Base-by-base conservation (phyloP, 2,888 invertebrate genomes). In the Mystacides longicornis region DNA sequence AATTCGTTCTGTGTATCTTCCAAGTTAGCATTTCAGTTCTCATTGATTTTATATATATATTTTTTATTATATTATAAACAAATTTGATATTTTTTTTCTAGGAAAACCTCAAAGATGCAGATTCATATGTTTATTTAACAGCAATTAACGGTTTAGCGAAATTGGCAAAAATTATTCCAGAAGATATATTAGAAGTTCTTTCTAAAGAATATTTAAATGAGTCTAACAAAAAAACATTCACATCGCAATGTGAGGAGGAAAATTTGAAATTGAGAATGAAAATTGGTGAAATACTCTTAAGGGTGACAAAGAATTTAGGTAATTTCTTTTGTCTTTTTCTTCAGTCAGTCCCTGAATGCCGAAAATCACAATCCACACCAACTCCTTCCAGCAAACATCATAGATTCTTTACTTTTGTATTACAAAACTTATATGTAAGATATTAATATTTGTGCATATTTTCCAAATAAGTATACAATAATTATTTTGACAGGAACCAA, bases 71-170 rank as follows among this genome's bases (percentile, higher is more conserved):
- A 14, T 31, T 7, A 31, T 31, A 31, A 14, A 31, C 31, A 31
- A 16, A 43, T 16, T n/a, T 16, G 5, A 43, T 43, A 43, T 43
- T 5, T 16, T 43, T 16, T 46, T 48, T 48, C 23, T 20, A 86
- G 82, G 84, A 87, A 69, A 85, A 86, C 71, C 68, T 93, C 1
- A 83, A 82, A 66, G 81, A 92, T 64, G 72, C 81, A 11, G 93
- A 93, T 67, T 86, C 92, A 0, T 93, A 89, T 67, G 77, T 93
- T 55, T 93, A 93, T 68, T 70, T 93, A 59, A 78, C 83, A 56
- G 85, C 91, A 2, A 82, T 92, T 18, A 85, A 86, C 66, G 90
- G 89, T 1, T 69, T 93, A 49, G 82, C 86, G 7, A 76, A 84
- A 1, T 71, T 93, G 60, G 82, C 85, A 11, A 75, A 79, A 27